Percentiles rank a stretch among this genome's conserved stretches.
Evolutionary conservation across 2,113 vertebrate genomes (phyloP).

Genomic region (Cettia cetti): DNA sequence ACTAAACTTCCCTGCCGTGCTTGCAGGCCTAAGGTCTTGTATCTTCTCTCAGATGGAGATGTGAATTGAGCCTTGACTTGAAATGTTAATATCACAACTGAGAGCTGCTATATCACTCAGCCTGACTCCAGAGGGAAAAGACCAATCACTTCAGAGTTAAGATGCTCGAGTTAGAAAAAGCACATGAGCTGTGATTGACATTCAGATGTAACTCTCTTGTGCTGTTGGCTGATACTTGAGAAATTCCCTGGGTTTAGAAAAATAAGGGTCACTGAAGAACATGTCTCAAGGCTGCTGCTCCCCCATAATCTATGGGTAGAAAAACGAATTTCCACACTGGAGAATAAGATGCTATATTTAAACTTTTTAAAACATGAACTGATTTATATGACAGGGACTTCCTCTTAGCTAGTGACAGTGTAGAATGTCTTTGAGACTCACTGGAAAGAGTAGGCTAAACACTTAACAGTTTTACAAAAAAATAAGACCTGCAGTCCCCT

Average conservation of each 20-base stretch:
- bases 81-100: not conserved
- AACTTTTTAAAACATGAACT: not conserved
- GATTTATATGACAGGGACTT: not conserved
- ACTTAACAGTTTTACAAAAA: not conserved
- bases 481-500: not conserved
- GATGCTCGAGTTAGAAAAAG: constrained; percentile 35
- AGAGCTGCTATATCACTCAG: constrained; percentile 18
- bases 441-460: not conserved
- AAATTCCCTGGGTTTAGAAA: constrained; percentile 41
- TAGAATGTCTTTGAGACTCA: not conserved
- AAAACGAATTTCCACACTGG: not conserved
- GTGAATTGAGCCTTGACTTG: constrained; percentile 14
- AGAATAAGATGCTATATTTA: not conserved
- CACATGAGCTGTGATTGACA: constrained; percentile 22
- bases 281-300: not conserved
- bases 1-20: not conserved
- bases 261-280: constrained; percentile 18
- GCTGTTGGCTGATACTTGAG: not conserved
- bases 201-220: not conserved
- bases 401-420: not conserved
- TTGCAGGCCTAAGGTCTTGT: not conserved
- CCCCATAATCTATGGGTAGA: not conserved
- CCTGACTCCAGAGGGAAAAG: not conserved
- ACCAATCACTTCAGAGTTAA: constrained; percentile 30
- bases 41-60: not conserved